Conservation (phyloP, 1,140 invertebrate genomes). For the Drosophila ogumai region DNA sequence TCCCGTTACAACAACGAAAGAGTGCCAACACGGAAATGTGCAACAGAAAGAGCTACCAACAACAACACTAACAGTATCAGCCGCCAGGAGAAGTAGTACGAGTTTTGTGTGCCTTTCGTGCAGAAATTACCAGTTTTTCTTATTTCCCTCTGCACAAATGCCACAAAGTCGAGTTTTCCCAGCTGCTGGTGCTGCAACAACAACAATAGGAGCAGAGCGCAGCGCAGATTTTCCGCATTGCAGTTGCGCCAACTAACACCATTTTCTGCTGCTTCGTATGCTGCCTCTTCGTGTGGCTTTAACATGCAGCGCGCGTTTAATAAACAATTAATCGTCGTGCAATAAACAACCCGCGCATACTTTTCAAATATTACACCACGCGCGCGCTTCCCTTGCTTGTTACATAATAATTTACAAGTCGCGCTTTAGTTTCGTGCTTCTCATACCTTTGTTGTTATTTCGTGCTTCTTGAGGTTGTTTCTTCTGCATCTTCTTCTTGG, state of each 20-base stretch:
- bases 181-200: constrained; percentile 55
- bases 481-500: constrained; percentile 17
- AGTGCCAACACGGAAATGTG: constrained; percentile 67
- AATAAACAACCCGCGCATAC: constrained; percentile 66
- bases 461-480: constrained; percentile 31
- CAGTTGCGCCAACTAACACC: constrained; percentile 69
- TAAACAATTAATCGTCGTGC: constrained; percentile 74
- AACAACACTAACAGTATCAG: constrained; percentile 4
- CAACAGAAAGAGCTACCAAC: constrained; percentile 27
- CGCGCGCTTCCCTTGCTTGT: constrained; percentile 15
- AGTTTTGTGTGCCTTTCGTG: constrained; percentile 56
- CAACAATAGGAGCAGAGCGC: constrained; percentile 31
- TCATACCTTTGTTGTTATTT: constrained; percentile 19
- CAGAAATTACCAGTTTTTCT: constrained; percentile 71
- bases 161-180: constrained; percentile 71
- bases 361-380: constrained; percentile 60
- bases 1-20: constrained; percentile 40
- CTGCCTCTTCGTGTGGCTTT: constrained; percentile 23
- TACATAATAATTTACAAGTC: constrained; percentile 67
- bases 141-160: constrained; percentile 50
- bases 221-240: constrained; percentile 75
- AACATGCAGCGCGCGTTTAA: constrained; percentile 71
- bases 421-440: constrained; percentile 38
- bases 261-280: constrained; percentile 49
- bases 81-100: constrained; percentile 33